Base-by-base conservation (phyloP, 2,888 invertebrate genomes). In the Eupithecia insigniata region DNA sequence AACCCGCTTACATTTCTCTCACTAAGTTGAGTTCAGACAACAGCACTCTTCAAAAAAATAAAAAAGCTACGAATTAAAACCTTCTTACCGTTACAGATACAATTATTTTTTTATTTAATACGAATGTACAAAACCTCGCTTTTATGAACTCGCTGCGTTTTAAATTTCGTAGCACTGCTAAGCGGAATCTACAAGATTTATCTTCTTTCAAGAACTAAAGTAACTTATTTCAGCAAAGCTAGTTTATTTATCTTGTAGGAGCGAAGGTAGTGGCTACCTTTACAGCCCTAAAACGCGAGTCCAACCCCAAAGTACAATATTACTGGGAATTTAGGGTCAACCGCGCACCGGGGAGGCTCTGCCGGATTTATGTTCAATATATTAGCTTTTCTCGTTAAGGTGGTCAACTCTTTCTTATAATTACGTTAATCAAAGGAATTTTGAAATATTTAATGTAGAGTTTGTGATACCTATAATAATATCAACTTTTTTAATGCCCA, bases 361-460 rank as follows among this genome's bases (percentile, higher is more conserved):
- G 67, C 70, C 60, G 82, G 80, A 84, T 84, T 84, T 83, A 84
- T 79, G 80, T 75, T 79, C 76, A 70, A 83, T 80, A 79, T 81
- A 77, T 77, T 80, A 76, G 36, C 70, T 77, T 78, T 81, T 80
- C 82, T 78, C 78, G 74, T 74, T 81, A 84, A 80, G 80, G 77
- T 74, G 76, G 80, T 75, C n/a, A n/a, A n/a, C n/a, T n/a, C n/a
- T n/a, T n/a, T n/a, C n/a, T n/a, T n/a, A n/a, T n/a, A n/a, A n/a
- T n/a, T n/a, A n/a, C n/a, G n/a, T n/a, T n/a, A n/a, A n/a, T n/a
- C n/a, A n/a, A n/a, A n/a, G n/a, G n/a, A n/a, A n/a, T n/a, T n/a
- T n/a, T n/a, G n/a, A n/a, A n/a, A n/a, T n/a, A n/a, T n/a, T n/a
- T n/a, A n/a, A n/a, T n/a, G n/a, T n/a, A n/a, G n/a, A n/a, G n/a